Evolutionary conservation across 1,140 invertebrate species (phyloP).

Genomic region (Pogonognathellus flavescens): DNA sequence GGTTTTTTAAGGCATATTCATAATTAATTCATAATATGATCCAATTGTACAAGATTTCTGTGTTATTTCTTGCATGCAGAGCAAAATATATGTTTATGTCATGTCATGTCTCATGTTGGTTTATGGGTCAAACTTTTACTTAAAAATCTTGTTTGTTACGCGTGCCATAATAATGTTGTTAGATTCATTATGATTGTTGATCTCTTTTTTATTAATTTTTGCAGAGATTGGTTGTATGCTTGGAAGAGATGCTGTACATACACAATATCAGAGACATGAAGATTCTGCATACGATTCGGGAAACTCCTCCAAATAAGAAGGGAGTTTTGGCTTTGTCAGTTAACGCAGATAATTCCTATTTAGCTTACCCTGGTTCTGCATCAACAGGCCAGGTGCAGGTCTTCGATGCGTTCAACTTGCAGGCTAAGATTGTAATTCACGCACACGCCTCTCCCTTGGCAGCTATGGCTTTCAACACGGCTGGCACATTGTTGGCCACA

Average conservation of each 20-base stretch:
- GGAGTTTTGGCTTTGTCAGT: constrained; percentile 93
- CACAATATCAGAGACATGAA: constrained; percentile 99
- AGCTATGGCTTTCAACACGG: constrained; percentile 91
- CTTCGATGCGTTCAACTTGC: constrained; percentile 96
- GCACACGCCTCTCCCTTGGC: constrained; percentile 97
- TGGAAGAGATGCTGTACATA: constrained; percentile 98
- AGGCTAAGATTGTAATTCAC: constrained; percentile 95
- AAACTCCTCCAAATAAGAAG: constrained; percentile 94
- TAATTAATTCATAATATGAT: too few species aligned
- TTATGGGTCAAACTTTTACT: too few species aligned
- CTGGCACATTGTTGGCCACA: constrained; percentile 90
- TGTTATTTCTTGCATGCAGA: too few species aligned
- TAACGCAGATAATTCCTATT: constrained; percentile 89
- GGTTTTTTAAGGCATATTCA: too few species aligned
- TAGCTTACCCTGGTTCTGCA: constrained; percentile 94
- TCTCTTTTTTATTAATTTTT: constrained; percentile 62
- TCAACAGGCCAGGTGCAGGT: constrained; percentile 97
- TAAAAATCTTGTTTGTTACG: too few species aligned
- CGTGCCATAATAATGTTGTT: too few species aligned
- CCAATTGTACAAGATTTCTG: too few species aligned
- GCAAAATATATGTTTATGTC: too few species aligned
- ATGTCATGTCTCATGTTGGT: too few species aligned
- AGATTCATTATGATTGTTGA: neutral
- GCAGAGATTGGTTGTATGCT: constrained; percentile 94
- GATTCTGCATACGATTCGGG: constrained; percentile 96